Percentiles rank a stretch among this genome's conserved stretches.
Evolutionary conservation across 2,888 invertebrate genomes (phyloP).

Genomic region (Lottia scabra): DNA sequence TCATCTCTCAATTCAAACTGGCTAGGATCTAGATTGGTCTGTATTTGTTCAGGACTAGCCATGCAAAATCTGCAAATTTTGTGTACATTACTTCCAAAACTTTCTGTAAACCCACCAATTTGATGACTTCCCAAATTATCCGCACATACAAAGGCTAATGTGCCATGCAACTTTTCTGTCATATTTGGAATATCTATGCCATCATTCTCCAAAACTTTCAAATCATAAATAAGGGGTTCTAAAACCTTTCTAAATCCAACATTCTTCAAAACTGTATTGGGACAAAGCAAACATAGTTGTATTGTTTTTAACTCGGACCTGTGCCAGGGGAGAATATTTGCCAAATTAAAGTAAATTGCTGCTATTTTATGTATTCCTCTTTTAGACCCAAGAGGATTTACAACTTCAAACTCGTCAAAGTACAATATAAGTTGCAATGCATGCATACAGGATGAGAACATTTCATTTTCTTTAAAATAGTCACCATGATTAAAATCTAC

Average conservation of each 20-base stretch:
- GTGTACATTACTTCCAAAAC: slow-evolving; percentile 2
- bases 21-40: neutral
- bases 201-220: neutral
- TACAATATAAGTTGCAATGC: neutral
- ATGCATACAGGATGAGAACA: neutral
- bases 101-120: slow-evolving; percentile 4
- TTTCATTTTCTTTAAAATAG: neutral
- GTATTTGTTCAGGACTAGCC: slow-evolving; percentile 3
- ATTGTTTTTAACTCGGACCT: slow-evolving; percentile 1
- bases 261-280: neutral
- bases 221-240: slow-evolving; percentile 1
- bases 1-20: neutral
- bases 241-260: slow-evolving; percentile 1
- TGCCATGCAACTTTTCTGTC: slow-evolving; percentile 1
- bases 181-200: neutral
- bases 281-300: neutral
- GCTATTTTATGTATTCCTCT: slow-evolving; percentile 4
- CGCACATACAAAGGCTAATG: neutral
- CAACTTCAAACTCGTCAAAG: too few relatives aligned
- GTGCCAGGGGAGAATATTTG: neutral
- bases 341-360: slow-evolving; percentile 4
- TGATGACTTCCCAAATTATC: neutral
- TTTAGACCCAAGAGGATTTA: neutral
- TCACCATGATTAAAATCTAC: slow-evolving; percentile 3
- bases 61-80: slow-evolving; percentile 1